Percentiles rank a stretch among this genome's conserved stretches.
Conservation (phyloP, 2,797 vertebrate genomes). For the Coracias cyanogaster region DNA sequence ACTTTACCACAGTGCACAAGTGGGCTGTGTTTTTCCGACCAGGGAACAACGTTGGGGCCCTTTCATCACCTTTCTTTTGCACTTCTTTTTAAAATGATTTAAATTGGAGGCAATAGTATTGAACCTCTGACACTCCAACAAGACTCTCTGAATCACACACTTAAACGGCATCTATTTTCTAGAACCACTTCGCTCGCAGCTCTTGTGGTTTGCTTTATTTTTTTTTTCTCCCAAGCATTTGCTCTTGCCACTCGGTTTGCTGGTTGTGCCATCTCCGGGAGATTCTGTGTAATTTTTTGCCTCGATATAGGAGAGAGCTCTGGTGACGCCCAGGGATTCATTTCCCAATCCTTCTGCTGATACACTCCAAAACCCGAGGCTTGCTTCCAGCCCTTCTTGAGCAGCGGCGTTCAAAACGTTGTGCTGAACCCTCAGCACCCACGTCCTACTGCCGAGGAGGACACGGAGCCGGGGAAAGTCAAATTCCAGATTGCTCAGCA, state of each 20-base stretch:
- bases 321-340: not conserved
- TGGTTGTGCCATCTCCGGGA: constrained; percentile 13
- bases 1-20: constrained; percentile 76
- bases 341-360: not conserved
- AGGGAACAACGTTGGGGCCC: constrained; percentile 61
- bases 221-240: constrained; percentile 12
- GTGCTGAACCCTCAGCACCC: not conserved
- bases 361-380: not conserved
- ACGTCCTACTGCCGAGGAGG: accelerated
- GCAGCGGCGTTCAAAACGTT: not conserved
- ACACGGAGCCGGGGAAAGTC: not conserved
- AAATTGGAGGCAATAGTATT: constrained; percentile 83
- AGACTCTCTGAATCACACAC: constrained; percentile 56
- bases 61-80: constrained; percentile 79
- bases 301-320: not conserved
- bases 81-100: constrained; percentile 81
- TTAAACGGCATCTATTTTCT: constrained; percentile 36
- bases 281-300: not conserved
- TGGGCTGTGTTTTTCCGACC: constrained; percentile 77
- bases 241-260: constrained; percentile 55
- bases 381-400: not conserved
- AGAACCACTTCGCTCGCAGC: constrained; percentile 21
- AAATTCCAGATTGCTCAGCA: constrained; percentile 23
- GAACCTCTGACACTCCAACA: constrained; percentile 71
- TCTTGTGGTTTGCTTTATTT: not conserved